Base-by-base conservation (phyloP, 2,797 vertebrate species). In the Erpetoichthys calabaricus region DNA sequence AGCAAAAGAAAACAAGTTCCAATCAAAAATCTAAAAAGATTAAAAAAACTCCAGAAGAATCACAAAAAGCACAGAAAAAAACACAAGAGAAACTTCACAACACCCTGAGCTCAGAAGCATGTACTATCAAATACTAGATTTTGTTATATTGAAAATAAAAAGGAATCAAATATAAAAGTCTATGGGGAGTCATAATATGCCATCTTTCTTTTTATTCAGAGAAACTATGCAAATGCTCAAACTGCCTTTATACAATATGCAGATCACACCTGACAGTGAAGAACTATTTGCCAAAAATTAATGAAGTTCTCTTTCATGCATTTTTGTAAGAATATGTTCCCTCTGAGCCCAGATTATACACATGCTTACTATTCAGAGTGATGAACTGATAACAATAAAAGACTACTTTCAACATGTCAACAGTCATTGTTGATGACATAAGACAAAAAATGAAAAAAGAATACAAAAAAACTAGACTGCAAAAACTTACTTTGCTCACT, bases 211-310 rank as follows among this genome's bases (percentile, higher is more conserved):
- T 51, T 51, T 51, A 42, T 54, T 44, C 5, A 42, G 6, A 54
- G 53, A 54, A 6, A 9, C 10, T 7, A 9, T 51, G 47, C 51
- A 47, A 55, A 42, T 57, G 55, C 54, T 56, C 46, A 52, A 56
- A 45, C 54, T 47, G 47, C 42, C 53, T 56, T 45, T 53, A 64
- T 47, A 25, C 25, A 25, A 25, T 25, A 63, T 68, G 65, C 63
- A 68, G 68, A 60, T 63, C 8, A 51, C 61, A 64, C 60, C 55
- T n/a, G 10, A 66, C 59, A 63, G 66, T 62, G 61, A 73, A 69
- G 63, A 59, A 49, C 47, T 60, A 57, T 56, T 57, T 65, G 65
- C 57, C 63, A 68, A 63, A 66, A 68, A 72, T 62, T 65, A 64
- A 65, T 68, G 62, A 63, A 69, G 49, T 62, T 47, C 59, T 55